Conservation (phyloP, 2,797 vertebrate genomes). For the Arrhamphus sclerolepis region DNA sequence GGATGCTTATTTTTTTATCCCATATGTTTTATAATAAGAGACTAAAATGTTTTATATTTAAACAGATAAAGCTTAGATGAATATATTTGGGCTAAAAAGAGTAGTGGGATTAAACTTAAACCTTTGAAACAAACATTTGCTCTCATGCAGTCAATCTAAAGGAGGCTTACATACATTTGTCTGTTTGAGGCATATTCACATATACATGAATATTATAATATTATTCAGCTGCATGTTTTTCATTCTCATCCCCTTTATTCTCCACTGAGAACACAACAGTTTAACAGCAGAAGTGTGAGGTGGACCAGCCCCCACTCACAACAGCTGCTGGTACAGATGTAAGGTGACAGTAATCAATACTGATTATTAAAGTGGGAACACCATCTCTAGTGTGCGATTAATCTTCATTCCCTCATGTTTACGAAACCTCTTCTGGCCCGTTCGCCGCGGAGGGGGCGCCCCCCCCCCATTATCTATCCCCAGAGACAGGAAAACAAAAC, state of each 20-base stretch:
- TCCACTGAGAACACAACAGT: constrained; percentile 54
- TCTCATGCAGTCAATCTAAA: constrained; percentile 13
- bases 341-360: constrained; percentile 83
- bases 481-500: constrained; percentile 70
- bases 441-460: constrained; percentile 55
- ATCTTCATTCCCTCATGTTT: constrained; percentile 81
- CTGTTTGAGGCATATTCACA: no score
- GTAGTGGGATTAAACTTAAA: no score
- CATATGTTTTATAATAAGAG: no score
- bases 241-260: constrained; percentile 23
- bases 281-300: constrained; percentile 54
- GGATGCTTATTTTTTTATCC: constrained; percentile 2
- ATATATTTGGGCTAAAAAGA: no score
- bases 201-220: no score
- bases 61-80: no score
- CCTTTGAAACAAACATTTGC: not conserved
- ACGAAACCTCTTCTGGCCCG: constrained; percentile 69
- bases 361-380: constrained; percentile 81
- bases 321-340: constrained; percentile 80
- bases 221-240: constrained; percentile 45
- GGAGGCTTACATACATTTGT: constrained; percentile 19
- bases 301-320: constrained; percentile 61
- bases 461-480: constrained; percentile 70
- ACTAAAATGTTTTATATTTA: no score
- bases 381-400: constrained; percentile 79